Evolutionary conservation across 1,140 invertebrate genomes (phyloP), one percentile per base, ranked within the genome.

Genomic region (Plutomurus gul): DNA sequence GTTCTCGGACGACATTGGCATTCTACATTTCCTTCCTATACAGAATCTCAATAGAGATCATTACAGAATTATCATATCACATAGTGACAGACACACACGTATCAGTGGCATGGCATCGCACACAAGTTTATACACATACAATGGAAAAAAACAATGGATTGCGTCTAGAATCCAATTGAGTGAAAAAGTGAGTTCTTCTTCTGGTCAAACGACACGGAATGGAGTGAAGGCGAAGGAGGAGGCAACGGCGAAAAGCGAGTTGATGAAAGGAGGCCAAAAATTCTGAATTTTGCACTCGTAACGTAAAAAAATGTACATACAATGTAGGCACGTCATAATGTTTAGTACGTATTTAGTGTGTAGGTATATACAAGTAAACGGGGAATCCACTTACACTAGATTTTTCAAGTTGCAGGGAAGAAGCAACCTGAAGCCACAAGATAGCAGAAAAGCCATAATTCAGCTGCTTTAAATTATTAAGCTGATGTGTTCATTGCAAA

Each of bases 271-370:
- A 75, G 74, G 74, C 27, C 74, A 33, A 75, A 56, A 51, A 56
- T 75, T 75, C 56, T 47, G 56, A 47, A 75, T 75, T 75, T 75
- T 75, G 74, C n/a, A n/a, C n/a, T n/a, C n/a, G n/a, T n/a, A n/a
- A n/a, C n/a, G n/a, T n/a, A n/a, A n/a, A n/a, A n/a, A n/a, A n/a
- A n/a, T n/a, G n/a, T 46, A 11, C 20, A 46, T 5, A 16, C 43
- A 46, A n/a, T 20, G 46, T 49, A 49, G 46, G 43, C 16, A 47
- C 43, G 18, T 11, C 25, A 22, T 51, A 22, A 6, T 22, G 6
- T 5, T 22, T 51, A 51, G 20, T 51, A 22, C 33, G 60, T 25
- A 37, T 33, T 60, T 33, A 33, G 60, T 43, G 39, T 43, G 2
- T 43, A 43, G 39, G 39, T 43, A 43, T 43, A 43, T 3, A n/a